Base-by-base conservation (phyloP, 37 sponge, comb jelly and placozoan genomes). In the Oopsacas minuta region DNA sequence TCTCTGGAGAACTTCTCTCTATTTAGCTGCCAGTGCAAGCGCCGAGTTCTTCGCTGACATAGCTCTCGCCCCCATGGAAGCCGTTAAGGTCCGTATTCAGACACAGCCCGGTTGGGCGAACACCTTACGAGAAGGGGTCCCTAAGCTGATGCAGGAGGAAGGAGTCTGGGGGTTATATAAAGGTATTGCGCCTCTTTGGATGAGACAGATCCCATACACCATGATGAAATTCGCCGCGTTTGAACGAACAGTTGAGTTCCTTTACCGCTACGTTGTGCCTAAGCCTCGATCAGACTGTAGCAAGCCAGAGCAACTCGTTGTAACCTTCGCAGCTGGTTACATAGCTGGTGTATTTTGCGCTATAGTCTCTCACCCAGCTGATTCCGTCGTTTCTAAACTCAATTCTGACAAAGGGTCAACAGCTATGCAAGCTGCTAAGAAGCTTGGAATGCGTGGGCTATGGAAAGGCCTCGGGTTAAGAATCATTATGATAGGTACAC, bases 181-280 rank as follows among this genome's bases (percentile, higher is more conserved):
- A 83, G 99, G 99, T 35, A 89, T 97, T 25, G 53, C 88, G 15
- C 99, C 99, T 23, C 92, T 97, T 37, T 97, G 99, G 99, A 83
- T 91, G 88, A 81, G 99, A 37, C 99, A 97, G 89, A 97, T 97
- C 37, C 99, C 99, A 3, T 97, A 97, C 94, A 97, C 99, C 22
- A 97, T 97, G 99, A 97, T 97, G 99, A 97, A 97, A 88, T 97
- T 97, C 91, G 95, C 99, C 36, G 92, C 92, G 52, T 97, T 97
- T 86, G 99, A 97, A 89, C 83, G 96, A 36, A 97, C 99, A 1
- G 91, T 97, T 12, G 99, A 97, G 88, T 88, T 93, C 86, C 89
- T 97, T 35, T 97, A 97, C 94, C 93, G 93, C 82, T 85, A 97
- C 52, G 99, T 97, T 36, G 99, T 97, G 20, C 99, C 99, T 37